phyloP scores from a whole-genome alignment of 2,888 invertebrate species.

The Polymixis lichenea region DNA sequence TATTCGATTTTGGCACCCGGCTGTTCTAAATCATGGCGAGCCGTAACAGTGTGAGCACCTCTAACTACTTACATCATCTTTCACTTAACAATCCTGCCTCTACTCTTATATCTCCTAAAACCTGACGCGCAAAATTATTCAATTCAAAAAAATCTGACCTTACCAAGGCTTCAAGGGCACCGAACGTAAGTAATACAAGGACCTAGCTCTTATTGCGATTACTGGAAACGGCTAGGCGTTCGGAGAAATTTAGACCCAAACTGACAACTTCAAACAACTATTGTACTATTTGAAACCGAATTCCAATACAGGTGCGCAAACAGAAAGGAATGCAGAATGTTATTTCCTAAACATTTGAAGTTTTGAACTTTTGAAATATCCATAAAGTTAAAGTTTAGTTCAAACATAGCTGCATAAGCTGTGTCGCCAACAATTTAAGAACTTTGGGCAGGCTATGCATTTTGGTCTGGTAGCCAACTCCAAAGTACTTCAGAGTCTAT shows the following conservation, averaged over 20 bases:
- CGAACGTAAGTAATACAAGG: slow-evolving; percentile 31
- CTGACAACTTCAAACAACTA: slow-evolving; percentile 3
- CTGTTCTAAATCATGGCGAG: neutral
- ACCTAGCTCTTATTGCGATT: slow-evolving; percentile 2
- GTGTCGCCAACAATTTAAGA: neutral
- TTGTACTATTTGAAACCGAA: slow-evolving; percentile 12
- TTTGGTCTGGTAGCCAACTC: neutral
- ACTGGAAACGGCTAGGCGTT: slow-evolving; percentile 38
- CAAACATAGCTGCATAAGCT: neutral
- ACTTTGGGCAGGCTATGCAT: neutral
- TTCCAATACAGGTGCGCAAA: neutral
- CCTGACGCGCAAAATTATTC: neutral
- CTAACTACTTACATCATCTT: neutral
- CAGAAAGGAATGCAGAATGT: slow-evolving; percentile 3
- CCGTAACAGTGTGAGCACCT: neutral
- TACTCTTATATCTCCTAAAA: neutral
- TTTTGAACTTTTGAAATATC: slow-evolving; percentile 13
- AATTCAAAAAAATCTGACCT: slow-evolving; percentile 47
- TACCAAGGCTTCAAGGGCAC: slow-evolving; percentile 35
- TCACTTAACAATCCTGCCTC: neutral
- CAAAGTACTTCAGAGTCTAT: slow-evolving; percentile 1
- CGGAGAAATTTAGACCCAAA: slow-evolving; percentile 4
- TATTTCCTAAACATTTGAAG: neutral
- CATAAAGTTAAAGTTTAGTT: neutral
- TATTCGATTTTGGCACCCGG: neutral